Evolutionary conservation across 2,113 vertebrate genomes (phyloP).

Genomic region (Drymodes brunneopygia): DNA sequence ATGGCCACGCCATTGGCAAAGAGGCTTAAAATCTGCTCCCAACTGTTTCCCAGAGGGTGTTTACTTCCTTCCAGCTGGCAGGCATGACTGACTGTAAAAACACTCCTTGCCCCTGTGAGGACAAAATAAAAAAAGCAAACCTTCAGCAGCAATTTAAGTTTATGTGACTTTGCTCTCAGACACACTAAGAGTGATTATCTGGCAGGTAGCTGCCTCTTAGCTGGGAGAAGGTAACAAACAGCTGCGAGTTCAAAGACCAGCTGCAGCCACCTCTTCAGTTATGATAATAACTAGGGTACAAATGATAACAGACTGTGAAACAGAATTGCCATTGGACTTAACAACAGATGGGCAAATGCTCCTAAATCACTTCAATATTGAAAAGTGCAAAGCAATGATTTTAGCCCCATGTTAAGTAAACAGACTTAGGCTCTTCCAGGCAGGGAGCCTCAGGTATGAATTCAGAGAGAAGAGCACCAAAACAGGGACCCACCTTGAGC

Average conservation of each 20-base stretch:
- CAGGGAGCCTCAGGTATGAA: neutral
- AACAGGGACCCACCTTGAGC: neutral
- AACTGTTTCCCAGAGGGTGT: neutral
- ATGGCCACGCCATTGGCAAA: neutral
- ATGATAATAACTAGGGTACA: neutral
- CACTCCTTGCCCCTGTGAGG: neutral
- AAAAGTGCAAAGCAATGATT: neutral
- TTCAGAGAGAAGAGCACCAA: neutral
- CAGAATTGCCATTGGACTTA: neutral
- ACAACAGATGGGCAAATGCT: neutral
- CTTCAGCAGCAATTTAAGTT: neutral
- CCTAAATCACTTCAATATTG: neutral
- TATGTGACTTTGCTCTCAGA: neutral
- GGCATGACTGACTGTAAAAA: neutral
- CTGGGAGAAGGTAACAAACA: neutral
- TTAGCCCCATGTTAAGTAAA: neutral
- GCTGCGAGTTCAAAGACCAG: neutral
- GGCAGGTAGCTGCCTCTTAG: neutral
- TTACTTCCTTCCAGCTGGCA: slow-evolving; percentile 13
- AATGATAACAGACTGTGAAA: neutral
- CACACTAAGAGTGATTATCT: neutral
- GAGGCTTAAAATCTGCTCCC: neutral
- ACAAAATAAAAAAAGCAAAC: neutral
- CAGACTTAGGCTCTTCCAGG: neutral
- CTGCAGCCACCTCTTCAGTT: neutral